phyloP scores from a whole-genome alignment of 2,797 vertebrate genomes.

The Toxotes lorentzi region DNA sequence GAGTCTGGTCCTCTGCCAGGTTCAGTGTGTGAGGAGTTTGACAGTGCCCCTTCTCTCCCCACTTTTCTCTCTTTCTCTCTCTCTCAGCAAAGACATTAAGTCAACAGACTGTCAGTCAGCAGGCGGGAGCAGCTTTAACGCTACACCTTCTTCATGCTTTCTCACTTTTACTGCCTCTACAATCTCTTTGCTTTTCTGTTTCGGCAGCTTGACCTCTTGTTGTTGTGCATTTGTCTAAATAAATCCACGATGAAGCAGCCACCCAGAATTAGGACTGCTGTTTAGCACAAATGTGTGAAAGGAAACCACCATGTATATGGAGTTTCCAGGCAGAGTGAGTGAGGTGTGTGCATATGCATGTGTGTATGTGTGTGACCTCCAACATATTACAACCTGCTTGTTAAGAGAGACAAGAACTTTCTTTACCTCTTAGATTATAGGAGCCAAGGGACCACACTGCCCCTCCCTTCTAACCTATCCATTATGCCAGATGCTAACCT shows the following conservation, averaged over 20 bases:
- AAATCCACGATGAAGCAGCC: slow-evolving; percentile 30
- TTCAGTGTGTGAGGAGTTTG: slow-evolving; percentile 67
- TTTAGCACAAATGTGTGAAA: slow-evolving; percentile 64
- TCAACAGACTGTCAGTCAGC: slow-evolving; percentile 67
- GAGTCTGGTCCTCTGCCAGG: slow-evolving; percentile 70
- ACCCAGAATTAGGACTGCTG: slow-evolving; percentile 35
- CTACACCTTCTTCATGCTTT: slow-evolving; percentile 37
- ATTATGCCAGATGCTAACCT: slow-evolving; percentile 75
- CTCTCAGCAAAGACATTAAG: slow-evolving; percentile 62
- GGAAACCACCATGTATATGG: slow-evolving; percentile 47
- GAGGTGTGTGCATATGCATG: slow-evolving; percentile 31
- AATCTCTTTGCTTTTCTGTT: not conserved
- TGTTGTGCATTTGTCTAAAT: slow-evolving; percentile 53
- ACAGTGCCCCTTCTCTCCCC: slow-evolving; percentile 42
- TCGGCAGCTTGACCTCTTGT: slow-evolving; percentile 5
- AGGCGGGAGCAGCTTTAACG: slow-evolving; percentile 40
- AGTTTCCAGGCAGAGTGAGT: slow-evolving; percentile 49
- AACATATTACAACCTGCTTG: slow-evolving; percentile 71
- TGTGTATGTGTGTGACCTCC: slow-evolving; percentile 53
- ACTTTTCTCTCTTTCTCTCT: slow-evolving; percentile 39
- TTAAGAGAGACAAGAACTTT: slow-evolving; percentile 72
- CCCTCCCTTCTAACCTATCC: slow-evolving; percentile 62
- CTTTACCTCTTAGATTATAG: slow-evolving; percentile 79
- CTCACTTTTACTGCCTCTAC: slow-evolving; percentile 26
- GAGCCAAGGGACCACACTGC: slow-evolving; percentile 66